These are phyloP conservation scores for Hydropsyche tenuis DNA, from an alignment of 1,140 invertebrate genomes.

Conservation along the genomic window DNA sequence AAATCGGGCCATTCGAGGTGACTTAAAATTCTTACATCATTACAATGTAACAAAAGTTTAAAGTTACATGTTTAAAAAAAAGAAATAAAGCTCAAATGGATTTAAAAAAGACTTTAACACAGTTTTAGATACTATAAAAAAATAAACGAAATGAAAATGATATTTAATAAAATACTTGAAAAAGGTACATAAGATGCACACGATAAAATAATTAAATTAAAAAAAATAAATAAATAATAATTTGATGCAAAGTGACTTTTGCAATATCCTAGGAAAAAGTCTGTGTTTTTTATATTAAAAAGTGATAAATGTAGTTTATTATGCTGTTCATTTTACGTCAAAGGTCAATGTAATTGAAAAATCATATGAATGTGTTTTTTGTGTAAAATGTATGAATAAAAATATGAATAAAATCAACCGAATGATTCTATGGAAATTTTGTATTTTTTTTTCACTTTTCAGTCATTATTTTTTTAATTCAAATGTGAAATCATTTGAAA, in stretches of 20 bases:
- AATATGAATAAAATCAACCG: slow-evolving; percentile 36
- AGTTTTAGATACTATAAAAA: neutral
- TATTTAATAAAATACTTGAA: neutral
- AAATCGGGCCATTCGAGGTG: slow-evolving; percentile 48
- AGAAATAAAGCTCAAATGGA: slow-evolving; percentile 46
- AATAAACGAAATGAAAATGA: slow-evolving; percentile 7
- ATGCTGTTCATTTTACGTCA: slow-evolving; percentile 46
- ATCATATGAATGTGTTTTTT: slow-evolving; percentile 44
- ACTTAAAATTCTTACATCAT: slow-evolving; percentile 40
- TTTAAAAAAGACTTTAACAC: slow-evolving; percentile 47
- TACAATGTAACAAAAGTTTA: neutral
- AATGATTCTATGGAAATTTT: slow-evolving; percentile 35
- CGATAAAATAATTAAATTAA: slow-evolving; percentile 43
- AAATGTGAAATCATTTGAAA: too few species aligned
- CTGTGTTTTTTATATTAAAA: slow-evolving; percentile 51
- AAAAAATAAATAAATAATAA: slow-evolving; percentile 36
- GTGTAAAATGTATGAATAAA: slow-evolving; percentile 43
- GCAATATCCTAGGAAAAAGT: slow-evolving; percentile 51
- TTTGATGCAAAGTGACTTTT: slow-evolving; percentile 48
- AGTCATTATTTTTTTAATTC: too few species aligned
- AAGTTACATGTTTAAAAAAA: slow-evolving; percentile 1
- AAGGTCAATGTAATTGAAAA: slow-evolving; percentile 44
- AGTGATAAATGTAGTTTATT: slow-evolving; percentile 44
- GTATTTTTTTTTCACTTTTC: too few species aligned
- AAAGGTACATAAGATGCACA: neutral